A percentile compares a stretch with the other conserved stretches of the same genome.
Conservation (phyloP, 2,888 invertebrate species). For the Patella ulyssiponensis region DNA sequence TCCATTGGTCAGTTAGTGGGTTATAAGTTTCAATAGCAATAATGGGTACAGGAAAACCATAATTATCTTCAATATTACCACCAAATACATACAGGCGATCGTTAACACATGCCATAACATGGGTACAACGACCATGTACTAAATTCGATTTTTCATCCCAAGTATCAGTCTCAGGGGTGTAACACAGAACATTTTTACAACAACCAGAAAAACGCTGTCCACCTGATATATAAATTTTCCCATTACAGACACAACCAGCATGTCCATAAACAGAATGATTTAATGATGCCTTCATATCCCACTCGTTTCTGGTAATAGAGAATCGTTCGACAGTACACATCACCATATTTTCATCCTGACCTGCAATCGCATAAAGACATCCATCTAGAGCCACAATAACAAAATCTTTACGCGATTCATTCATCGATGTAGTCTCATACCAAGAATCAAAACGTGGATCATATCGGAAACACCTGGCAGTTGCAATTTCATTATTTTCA, state of each 20-base stretch:
- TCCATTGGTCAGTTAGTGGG: slow-evolving; percentile 63
- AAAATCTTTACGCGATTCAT: slow-evolving; percentile 71
- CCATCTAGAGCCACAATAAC: slow-evolving; percentile 58
- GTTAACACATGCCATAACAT: slow-evolving; percentile 61
- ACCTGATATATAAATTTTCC: slow-evolving; percentile 66
- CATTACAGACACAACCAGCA: slow-evolving; percentile 62
- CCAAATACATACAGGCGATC: slow-evolving; percentile 66
- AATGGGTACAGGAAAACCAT: slow-evolving; percentile 68
- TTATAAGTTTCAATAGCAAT: slow-evolving; percentile 65
- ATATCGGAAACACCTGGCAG: slow-evolving; percentile 70
- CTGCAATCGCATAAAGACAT: slow-evolving; percentile 66
- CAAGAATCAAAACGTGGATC: slow-evolving; percentile 69
- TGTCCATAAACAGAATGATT: slow-evolving; percentile 67
- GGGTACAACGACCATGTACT: slow-evolving; percentile 64
- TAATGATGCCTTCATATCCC: slow-evolving; percentile 64
- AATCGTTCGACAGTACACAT: slow-evolving; percentile 69
- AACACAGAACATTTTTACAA: slow-evolving; percentile 62
- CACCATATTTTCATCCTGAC: slow-evolving; percentile 71
- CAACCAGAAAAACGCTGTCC: slow-evolving; percentile 70
- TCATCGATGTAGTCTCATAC: slow-evolving; percentile 70
- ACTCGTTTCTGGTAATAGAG: slow-evolving; percentile 66
- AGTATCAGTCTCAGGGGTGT: slow-evolving; percentile 56
- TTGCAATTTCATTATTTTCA: slow-evolving; percentile 70
- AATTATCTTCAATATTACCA: slow-evolving; percentile 68
- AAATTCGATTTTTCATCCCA: slow-evolving; percentile 66